Base-by-base conservation (phyloP, 2,888 invertebrate species). In the Apamea monoglypha region DNA sequence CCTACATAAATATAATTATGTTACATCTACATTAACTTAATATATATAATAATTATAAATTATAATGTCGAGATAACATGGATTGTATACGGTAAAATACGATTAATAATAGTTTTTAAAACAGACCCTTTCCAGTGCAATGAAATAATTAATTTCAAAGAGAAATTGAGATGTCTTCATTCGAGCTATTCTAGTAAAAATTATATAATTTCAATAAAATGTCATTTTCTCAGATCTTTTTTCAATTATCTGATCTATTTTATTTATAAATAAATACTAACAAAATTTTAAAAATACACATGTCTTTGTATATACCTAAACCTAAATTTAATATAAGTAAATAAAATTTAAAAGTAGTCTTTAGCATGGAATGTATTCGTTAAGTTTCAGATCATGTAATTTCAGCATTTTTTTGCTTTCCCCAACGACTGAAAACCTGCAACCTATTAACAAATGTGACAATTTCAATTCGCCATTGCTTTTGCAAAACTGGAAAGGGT, bases 361-460 rank as follows among this genome's bases (percentile, higher is more conserved):
- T 75, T 25, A 72, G 8, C 0, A 44, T 73, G 85, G 85, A 85
- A 85, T 85, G 85, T 81, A 76, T 75, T 67, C 2, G 82, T 74
- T 56, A 63, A 14, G 29, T 72, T 79, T 85, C 75, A 85, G 88
- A 85, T 88, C 82, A 69, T 32, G 5, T 68, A 10, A n/a, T 63
- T 47, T 47, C 10, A n/a, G 3, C 1, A 59, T 6, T 3, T 44
- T 36, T 59, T 76, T 18, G 14, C 5, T 36, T 40, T 74, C 29
- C 3, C 16, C 2, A 18, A 18, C 25, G 25, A 5, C 2, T 25
- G 21, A 25, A 32, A 76, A 5, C 67, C 5, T 14, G 5, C 8
- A 12, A 25, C 25, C 4, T 25, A 32, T 7, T 18, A 36, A n/a
- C 0, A 47, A 56, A 56, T 47, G 5, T 8, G 29, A 6, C 6